Evolutionary conservation across 2,888 invertebrate genomes (phyloP), one percentile per base, ranked within the genome.

Genomic region (Agriopis aurantiaria): DNA sequence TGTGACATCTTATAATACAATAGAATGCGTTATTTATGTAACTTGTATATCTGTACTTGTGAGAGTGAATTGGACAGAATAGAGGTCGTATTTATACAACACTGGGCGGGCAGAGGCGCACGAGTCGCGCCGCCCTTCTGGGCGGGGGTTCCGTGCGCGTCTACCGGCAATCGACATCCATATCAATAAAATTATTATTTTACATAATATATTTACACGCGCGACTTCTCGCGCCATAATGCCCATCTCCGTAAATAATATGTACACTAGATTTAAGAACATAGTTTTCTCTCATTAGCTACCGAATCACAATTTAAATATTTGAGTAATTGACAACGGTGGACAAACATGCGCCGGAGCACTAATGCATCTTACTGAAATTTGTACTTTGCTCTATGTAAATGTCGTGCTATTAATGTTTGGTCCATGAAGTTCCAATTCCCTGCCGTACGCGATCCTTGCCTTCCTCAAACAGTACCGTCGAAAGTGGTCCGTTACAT

Each of bases 301-400:
- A 94, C 93, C 93, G 91, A 93, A 94, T 94, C 94, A 94, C 94
- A 94, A 92, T 93, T 93, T 91, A 92, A 91, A 91, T 93, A 91
- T 91, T 90, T 90, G 91, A 92, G 91, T 94, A 94, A 94, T 94
- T 94, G 94, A 94, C 94, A 91, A 93, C 91, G 92, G 92, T 92
- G 93, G 93, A 93, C 94, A 91, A 90, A 91, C 92, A 90, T 90
- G 91, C 90, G 91, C 90, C 91, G 88, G 88, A 88, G 90, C 92
- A 91, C 91, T 90, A 88, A 88, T 89, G 91, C 91, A 88, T 91
- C 85, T 90, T 91, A 92, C 87, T 90, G 91, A 91, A 91, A 92
- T 94, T 94, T 94, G 94, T 94, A 93, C 93, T 94, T 92, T 93
- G 85, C 86, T 91, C 88, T 92, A 90, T 88, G 86, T 82, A 79